Evolutionary conservation across 2,888 invertebrate species (phyloP).

Genomic region (Agrotis ipsilon): DNA sequence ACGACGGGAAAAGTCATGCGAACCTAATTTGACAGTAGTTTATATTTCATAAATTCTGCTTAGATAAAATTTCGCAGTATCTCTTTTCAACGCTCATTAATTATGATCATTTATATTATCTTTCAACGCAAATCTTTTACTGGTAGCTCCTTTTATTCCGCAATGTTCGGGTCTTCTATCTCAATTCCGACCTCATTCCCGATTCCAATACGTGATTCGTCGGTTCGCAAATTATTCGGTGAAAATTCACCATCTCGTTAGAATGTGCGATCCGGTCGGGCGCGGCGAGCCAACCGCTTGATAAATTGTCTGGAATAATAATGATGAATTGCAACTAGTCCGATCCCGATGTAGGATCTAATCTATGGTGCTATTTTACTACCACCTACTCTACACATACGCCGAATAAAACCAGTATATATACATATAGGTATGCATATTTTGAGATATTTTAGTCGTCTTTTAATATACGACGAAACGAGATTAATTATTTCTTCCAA

Average conservation of each 20-base stretch:
- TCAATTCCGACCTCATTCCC: slow-evolving; percentile 89
- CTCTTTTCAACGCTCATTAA: slow-evolving; percentile 55
- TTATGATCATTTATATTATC: slow-evolving; percentile 65
- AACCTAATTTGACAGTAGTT: slow-evolving; percentile 54
- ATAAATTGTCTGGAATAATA: slow-evolving; percentile 92
- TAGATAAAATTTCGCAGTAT: slow-evolving; percentile 2
- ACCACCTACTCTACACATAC: slow-evolving; percentile 53
- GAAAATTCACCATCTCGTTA: slow-evolving; percentile 92
- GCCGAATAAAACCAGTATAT: slow-evolving; percentile 29
- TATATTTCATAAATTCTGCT: slow-evolving; percentile 15
- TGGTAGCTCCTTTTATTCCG: slow-evolving; percentile 72
- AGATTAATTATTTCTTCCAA: slow-evolving; percentile 56
- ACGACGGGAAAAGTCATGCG: slow-evolving; percentile 65
- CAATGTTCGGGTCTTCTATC: slow-evolving; percentile 89
- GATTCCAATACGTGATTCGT: slow-evolving; percentile 91
- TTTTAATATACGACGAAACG: slow-evolving; percentile 40
- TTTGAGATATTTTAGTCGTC: slow-evolving; percentile 27
- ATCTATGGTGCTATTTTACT: slow-evolving; percentile 82
- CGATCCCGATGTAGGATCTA: slow-evolving; percentile 85
- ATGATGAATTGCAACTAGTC: slow-evolving; percentile 91
- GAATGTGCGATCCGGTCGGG: slow-evolving; percentile 89
- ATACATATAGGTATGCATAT: background rate
- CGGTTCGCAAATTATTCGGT: slow-evolving; percentile 91
- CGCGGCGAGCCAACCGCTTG: slow-evolving; percentile 90
- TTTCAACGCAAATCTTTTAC: slow-evolving; percentile 63